Evolutionary conservation across 2,113 vertebrate species (phyloP).

Genomic region (Henicopernis longicauda): DNA sequence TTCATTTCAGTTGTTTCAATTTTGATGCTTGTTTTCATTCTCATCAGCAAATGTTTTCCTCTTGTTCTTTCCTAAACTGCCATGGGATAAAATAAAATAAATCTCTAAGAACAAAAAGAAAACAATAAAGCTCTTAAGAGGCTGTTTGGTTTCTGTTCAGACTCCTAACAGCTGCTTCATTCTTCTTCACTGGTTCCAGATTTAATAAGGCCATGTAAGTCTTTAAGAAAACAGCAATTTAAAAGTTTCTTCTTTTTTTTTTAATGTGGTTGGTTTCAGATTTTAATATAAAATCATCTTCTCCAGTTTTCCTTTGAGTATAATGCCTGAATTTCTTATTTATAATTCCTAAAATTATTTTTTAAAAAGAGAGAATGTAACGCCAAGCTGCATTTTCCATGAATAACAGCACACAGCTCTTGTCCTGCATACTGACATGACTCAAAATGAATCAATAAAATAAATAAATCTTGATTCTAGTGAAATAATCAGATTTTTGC

Average conservation of each 20-base stretch:
- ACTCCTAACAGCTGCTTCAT: conserved; percentile 65
- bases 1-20: conserved; percentile 18
- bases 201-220: conserved; percentile 58
- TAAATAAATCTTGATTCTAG: background rate
- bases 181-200: conserved; percentile 65
- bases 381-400: background rate
- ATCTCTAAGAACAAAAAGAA: conserved; percentile 4
- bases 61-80: conserved; percentile 26
- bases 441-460: background rate
- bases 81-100: conserved; percentile 41
- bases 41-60: conserved; percentile 27
- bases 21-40: conserved; percentile 24
- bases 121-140: conserved; percentile 49
- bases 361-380: background rate
- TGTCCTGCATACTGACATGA: background rate
- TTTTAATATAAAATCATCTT: background rate
- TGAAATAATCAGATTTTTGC: background rate
- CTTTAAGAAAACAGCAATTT: conserved; percentile 44
- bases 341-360: background rate
- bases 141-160: conserved; percentile 57
- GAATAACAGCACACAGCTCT: background rate
- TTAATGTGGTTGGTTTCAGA: background rate
- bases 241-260: background rate
- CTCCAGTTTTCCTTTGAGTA: background rate
- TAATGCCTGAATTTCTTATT: background rate